These are phyloP conservation scores for Nematostella vectensis DNA, from an alignment of 92 coral and sea anemone genomes.

Conservation along the genomic window DNA sequence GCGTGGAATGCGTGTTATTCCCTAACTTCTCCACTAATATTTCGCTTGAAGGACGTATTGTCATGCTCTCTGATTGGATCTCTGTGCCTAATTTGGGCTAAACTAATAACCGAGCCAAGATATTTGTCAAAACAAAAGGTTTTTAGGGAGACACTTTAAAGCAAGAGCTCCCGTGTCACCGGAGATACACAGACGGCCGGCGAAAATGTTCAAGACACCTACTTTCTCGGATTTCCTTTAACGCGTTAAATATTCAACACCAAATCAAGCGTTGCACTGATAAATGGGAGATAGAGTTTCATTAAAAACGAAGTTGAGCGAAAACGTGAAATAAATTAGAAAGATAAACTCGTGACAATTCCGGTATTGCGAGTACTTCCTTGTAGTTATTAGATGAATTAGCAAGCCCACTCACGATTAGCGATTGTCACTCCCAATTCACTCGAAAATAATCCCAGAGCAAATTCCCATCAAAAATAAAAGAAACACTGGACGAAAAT, in stretches of 20 bases:
- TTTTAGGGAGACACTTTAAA: slow-evolving; percentile 3
- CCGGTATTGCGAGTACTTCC: neutral
- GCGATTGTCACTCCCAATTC: neutral
- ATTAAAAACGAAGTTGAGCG: too few species aligned
- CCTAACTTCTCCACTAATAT: neutral
- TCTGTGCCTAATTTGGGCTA: neutral
- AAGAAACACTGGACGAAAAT: neutral
- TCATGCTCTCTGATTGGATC: slow-evolving; percentile 4
- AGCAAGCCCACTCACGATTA: neutral
- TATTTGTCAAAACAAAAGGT: neutral
- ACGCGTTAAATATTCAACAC: too few species aligned
- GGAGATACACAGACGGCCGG: too few species aligned
- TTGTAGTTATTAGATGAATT: neutral
- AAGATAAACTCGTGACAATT: neutral
- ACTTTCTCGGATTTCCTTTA: too few species aligned
- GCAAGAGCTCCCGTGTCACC: neutral
- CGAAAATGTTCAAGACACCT: too few species aligned
- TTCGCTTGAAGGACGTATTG: slow-evolving; percentile 1
- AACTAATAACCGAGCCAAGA: neutral
- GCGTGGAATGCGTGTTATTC: neutral
- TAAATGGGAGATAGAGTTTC: too few species aligned
- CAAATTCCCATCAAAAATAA: neutral
- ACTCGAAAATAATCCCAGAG: neutral
- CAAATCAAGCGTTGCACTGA: too few species aligned
- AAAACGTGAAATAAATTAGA: too few species aligned